These are phyloP conservation scores for Takifugu rubripes DNA, from an alignment of 2,797 vertebrate species.

Conservation along the genomic window DNA sequence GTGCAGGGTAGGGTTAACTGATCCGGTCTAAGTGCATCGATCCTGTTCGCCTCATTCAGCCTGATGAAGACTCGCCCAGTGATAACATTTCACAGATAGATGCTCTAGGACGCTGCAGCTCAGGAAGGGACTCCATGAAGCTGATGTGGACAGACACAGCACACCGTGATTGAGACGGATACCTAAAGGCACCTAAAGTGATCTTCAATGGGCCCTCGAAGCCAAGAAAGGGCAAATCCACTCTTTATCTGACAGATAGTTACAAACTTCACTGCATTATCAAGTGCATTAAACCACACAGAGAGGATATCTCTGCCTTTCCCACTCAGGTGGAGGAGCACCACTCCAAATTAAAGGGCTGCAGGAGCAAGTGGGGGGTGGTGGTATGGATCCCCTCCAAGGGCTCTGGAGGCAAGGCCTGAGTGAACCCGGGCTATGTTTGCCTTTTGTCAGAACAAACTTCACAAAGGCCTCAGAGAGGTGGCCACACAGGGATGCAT, in stretches of 20 bases:
- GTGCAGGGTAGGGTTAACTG: slow-evolving; percentile 50
- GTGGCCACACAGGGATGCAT: slow-evolving; percentile 57
- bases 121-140: slow-evolving; percentile 20
- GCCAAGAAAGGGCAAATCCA: slow-evolving; percentile 23
- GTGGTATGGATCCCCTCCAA: slow-evolving; percentile 31
- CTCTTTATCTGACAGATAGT: slow-evolving; percentile 45
- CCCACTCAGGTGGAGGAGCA: slow-evolving; percentile 26
- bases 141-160: slow-evolving; percentile 17
- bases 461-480: slow-evolving; percentile 58
- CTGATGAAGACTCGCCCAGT: slow-evolving; percentile 50
- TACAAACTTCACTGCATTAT: slow-evolving; percentile 44
- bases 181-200: slow-evolving; percentile 26
- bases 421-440: slow-evolving; percentile 45
- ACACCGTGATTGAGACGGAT: slow-evolving; percentile 32
- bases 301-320: slow-evolving; percentile 38
- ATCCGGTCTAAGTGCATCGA: slow-evolving; percentile 60
- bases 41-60: slow-evolving; percentile 45
- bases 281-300: slow-evolving; percentile 41
- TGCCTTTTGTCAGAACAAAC: slow-evolving; percentile 68
- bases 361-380: slow-evolving; percentile 51
- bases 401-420: slow-evolving; percentile 43
- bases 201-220: slow-evolving; percentile 35
- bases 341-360: slow-evolving; percentile 28
- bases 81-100: slow-evolving; percentile 51
- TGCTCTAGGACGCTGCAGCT: slow-evolving; percentile 7